These are phyloP conservation scores for Euwallacea similis DNA, from an alignment of 1,140 invertebrate species.

Conservation along the genomic window DNA sequence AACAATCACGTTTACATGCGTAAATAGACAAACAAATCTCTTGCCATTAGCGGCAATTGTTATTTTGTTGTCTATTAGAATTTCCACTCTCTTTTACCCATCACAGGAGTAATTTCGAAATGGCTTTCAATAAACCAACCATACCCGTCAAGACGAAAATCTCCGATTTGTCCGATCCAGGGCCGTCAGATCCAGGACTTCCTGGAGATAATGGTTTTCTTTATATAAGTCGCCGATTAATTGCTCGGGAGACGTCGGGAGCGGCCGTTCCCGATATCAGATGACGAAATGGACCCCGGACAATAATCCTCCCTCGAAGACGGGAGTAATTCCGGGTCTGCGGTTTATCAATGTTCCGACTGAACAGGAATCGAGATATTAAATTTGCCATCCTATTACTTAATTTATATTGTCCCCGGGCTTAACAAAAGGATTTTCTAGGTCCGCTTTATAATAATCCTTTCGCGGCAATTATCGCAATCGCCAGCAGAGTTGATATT, in stretches of 20 bases:
- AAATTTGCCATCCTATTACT: conserved; percentile 16
- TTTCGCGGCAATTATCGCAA: background rate
- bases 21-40: too few species aligned
- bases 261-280: conserved; percentile 4
- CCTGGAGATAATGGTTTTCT: background rate
- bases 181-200: conserved; percentile 7
- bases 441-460: background rate
- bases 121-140: too few species aligned
- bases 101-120: too few species aligned
- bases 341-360: conserved; percentile 26
- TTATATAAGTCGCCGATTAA: conserved; percentile 10
- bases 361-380: conserved; percentile 18
- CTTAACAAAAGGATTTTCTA: background rate
- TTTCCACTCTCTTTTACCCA: too few species aligned
- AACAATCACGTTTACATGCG: too few species aligned
- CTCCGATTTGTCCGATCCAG: conserved; percentile 3
- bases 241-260: background rate
- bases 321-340: background rate
- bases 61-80: too few species aligned
- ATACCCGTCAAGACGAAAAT: too few species aligned
- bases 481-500: too few species aligned
- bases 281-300: background rate
- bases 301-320: conserved; percentile 4
- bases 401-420: conserved; percentile 9
- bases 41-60: too few species aligned